These are phyloP conservation scores for Cephus runcator DNA, from an alignment of 2,888 invertebrate species.

Conservation along the genomic window DNA sequence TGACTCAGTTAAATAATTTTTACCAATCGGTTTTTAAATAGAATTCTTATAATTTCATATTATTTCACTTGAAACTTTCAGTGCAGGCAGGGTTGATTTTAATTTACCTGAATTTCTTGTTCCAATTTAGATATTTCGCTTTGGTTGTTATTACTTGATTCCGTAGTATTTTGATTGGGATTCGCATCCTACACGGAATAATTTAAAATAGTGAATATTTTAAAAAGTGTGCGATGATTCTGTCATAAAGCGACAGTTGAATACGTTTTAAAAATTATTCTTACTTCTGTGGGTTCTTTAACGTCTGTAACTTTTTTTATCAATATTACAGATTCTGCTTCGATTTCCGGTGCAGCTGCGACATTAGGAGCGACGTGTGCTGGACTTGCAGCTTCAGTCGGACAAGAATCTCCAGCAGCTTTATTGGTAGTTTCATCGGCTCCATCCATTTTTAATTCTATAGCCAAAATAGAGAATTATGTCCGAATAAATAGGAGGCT, in stretches of 20 bases:
- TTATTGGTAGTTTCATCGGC: constrained; percentile 24
- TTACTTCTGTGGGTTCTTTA: background rate
- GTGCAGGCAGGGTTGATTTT: background rate
- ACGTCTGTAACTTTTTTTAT: background rate
- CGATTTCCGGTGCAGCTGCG: constrained; percentile 10
- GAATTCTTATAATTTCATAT: background rate
- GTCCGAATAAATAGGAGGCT: background rate
- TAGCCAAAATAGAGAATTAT: background rate
- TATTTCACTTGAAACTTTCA: background rate
- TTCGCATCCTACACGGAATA: background rate
- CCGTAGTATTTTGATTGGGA: background rate
- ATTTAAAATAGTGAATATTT: background rate
- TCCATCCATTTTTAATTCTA: constrained; percentile 37
- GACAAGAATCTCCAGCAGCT: constrained; percentile 36
- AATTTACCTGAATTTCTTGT: constrained; percentile 41
- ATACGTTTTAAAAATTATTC: background rate
- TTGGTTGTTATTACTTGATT: constrained; percentile 14
- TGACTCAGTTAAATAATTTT: background rate
- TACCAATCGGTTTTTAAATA: background rate
- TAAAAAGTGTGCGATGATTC: background rate
- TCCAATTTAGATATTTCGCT: constrained; percentile 28
- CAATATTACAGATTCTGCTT: constrained; percentile 8
- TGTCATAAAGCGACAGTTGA: background rate
- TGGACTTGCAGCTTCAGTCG: constrained; percentile 20
- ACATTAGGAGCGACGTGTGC: constrained; percentile 2